Base-by-base conservation (phyloP, 2,888 invertebrate genomes). In the Xylota segnis region DNA sequence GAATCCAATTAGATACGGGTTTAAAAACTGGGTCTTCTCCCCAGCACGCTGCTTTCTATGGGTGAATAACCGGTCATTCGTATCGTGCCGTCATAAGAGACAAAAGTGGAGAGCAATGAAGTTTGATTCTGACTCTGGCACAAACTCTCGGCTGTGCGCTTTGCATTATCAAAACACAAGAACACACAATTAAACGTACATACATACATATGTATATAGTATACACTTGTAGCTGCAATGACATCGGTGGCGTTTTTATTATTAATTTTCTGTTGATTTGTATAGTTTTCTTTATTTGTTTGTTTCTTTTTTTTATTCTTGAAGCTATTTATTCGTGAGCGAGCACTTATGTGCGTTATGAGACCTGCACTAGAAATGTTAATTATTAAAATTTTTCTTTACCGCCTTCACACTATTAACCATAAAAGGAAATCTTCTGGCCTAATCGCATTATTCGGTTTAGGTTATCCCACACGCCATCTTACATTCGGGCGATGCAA, bases 61-160 rank as follows among this genome's bases (percentile, higher is more conserved):
- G 83, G 83, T 83, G 83, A 83, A 83, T 83, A 83, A 83, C 83
- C 83, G 83, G 83, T 83, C 83, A 83, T 63, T 79, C 83, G 79
- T 63, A 79, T 68, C 61, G 63, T 79, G 78, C 61, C 79, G 68
- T 83, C 83, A 68, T 79, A 74, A 83, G 74, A 79, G 50, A 79
- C 68, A 74, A 79, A 79, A 71, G 76, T 65, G 58, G 50, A 72
- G 78, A 58, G 65, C 50, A 72, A 72, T 79, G 65, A 79, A 58
- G 72, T 66, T 72, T 59, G 65, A 72, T 72, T 72, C 37, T 23
- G 23, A 2, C 23, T 23, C n/a, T 52, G 16, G 10, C 34, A 7
- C 12, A 12, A 29, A 16, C 23, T 34, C 40, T 56, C 14, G 29
- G 32, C 23, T 23, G n/a, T n/a, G 23, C 5, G 14, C 61, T 9